These are phyloP conservation scores for Podarcis lilfordi DNA, from an alignment of 2,797 vertebrate species.

Conservation along the genomic window DNA sequence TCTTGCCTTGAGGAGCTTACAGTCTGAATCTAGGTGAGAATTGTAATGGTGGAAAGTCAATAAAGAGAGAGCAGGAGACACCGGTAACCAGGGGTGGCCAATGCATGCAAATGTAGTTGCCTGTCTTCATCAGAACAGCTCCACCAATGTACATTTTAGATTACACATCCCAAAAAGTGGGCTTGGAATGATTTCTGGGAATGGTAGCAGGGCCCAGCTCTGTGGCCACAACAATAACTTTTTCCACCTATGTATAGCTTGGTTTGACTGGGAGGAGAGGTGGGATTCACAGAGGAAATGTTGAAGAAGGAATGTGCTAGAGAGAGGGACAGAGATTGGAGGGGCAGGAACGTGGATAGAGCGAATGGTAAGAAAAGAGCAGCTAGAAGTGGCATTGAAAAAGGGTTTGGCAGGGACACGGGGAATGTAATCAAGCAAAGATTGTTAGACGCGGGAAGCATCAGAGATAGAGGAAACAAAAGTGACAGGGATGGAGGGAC, in stretches of 20 bases:
- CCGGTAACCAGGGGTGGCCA: not conserved
- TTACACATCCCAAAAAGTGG: accelerated
- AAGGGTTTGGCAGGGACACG: not conserved
- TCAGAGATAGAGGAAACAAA: not conserved
- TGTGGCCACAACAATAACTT: not conserved
- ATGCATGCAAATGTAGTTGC: not conserved
- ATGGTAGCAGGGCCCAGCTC: not conserved
- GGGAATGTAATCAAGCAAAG: not conserved
- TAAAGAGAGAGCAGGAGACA: not conserved
- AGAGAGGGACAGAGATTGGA: not conserved
- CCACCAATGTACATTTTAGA: not conserved
- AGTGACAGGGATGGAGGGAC: not conserved
- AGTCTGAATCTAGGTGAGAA: not conserved
- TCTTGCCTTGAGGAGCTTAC: not conserved
- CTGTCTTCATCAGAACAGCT: not conserved
- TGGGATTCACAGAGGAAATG: not conserved
- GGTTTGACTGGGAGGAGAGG: not conserved
- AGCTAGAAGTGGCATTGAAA: not conserved
- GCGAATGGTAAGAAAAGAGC: not conserved
- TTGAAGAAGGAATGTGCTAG: not conserved
- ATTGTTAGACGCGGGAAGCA: not conserved
- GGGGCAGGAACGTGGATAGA: not conserved
- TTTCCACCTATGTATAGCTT: too few relatives aligned
- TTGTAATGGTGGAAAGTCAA: not conserved
- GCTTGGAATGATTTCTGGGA: not conserved